A percentile compares a stretch with the other conserved stretches of the same genome.
These are phyloP conservation scores for Cardiocondyla obscurior DNA, from an alignment of 1,140 invertebrate species.

Conservation along the genomic window DNA sequence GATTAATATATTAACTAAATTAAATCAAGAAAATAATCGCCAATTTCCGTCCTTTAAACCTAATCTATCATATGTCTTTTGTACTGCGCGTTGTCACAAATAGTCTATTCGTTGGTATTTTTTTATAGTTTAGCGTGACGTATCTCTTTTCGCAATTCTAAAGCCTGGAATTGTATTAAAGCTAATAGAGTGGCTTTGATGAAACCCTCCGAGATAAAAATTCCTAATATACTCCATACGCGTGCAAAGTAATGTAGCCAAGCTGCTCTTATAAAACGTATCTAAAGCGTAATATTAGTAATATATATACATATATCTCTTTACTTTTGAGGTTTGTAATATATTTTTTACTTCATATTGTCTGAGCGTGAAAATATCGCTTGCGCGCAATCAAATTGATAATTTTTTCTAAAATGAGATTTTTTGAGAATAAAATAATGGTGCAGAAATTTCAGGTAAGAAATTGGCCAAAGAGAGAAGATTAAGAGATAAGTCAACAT, in stretches of 20 bases:
- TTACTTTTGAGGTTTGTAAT: conserved; percentile 55
- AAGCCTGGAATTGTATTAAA: conserved; percentile 34
- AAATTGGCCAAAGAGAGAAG: conserved; percentile 42
- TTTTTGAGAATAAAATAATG: conserved; percentile 11
- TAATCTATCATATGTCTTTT: conserved; percentile 9
- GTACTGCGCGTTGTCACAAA: neutral
- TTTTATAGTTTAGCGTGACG: conserved; percentile 11
- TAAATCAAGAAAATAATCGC: neutral
- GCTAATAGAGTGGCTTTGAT: conserved; percentile 36
- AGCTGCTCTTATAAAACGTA: conserved; percentile 53
- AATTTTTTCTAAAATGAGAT: conserved; percentile 7
- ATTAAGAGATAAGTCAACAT: conserved; percentile 19
- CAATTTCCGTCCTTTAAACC: conserved; percentile 3
- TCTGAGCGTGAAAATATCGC: conserved; percentile 25
- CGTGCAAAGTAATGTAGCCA: conserved; percentile 50
- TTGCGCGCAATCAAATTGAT: conserved; percentile 23
- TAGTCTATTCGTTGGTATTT: conserved; percentile 2
- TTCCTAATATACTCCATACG: conserved; percentile 33
- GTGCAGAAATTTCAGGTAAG: conserved; percentile 47
- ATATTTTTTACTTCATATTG: conserved; percentile 67
- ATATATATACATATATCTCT: conserved; percentile 19
- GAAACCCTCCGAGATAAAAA: conserved; percentile 34
- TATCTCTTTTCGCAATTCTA: conserved; percentile 8
- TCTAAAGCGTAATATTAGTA: conserved; percentile 29
- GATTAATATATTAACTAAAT: conserved; percentile 18